A percentile compares a stretch with the other conserved stretches of the same genome.
Evolutionary conservation across 2,113 vertebrate species (phyloP).

Genomic region (Amphiprion ocellaris): DNA sequence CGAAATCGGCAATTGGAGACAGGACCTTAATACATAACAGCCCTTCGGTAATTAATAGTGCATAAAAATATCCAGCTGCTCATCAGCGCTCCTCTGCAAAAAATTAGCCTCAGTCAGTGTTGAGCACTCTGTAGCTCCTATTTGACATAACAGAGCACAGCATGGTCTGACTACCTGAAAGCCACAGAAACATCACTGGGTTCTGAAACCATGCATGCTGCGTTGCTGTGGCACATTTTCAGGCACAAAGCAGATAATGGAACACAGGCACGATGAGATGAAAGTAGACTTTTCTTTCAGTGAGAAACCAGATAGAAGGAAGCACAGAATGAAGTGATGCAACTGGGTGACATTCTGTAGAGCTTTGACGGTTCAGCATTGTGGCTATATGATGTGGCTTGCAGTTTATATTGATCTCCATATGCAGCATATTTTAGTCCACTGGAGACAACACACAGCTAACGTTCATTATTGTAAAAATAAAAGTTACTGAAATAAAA

Average conservation of each 20-base stretch:
- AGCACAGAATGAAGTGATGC: slow-evolving; percentile 61
- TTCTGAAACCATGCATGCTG: background rate
- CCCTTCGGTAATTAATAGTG: slow-evolving; percentile 55
- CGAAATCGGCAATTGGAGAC: slow-evolving; percentile 45
- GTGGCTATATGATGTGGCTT: slow-evolving; percentile 9
- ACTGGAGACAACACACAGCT: background rate
- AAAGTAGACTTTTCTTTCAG: slow-evolving; percentile 36
- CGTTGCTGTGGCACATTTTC: slow-evolving; percentile 8
- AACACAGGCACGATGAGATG: slow-evolving; percentile 21
- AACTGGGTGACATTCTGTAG: slow-evolving; percentile 58
- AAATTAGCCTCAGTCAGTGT: slow-evolving; percentile 50
- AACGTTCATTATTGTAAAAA: background rate
- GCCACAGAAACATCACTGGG: slow-evolving; percentile 11
- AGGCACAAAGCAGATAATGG: slow-evolving; percentile 26
- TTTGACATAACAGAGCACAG: slow-evolving; percentile 14
- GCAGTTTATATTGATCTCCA: slow-evolving; percentile 14
- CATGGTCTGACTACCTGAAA: slow-evolving; percentile 19
- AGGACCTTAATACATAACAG: slow-evolving; percentile 46
- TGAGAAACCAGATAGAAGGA: slow-evolving; percentile 53
- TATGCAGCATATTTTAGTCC: background rate
- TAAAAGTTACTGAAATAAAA: background rate
- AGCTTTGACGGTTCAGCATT: slow-evolving; percentile 39
- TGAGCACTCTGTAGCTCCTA: slow-evolving; percentile 30
- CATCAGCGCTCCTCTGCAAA: slow-evolving; percentile 40
- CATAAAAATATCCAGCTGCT: slow-evolving; percentile 64